These are phyloP conservation scores for Hipposideros armiger DNA, from an alignment of 2,113 vertebrate species.

Conservation along the genomic window DNA sequence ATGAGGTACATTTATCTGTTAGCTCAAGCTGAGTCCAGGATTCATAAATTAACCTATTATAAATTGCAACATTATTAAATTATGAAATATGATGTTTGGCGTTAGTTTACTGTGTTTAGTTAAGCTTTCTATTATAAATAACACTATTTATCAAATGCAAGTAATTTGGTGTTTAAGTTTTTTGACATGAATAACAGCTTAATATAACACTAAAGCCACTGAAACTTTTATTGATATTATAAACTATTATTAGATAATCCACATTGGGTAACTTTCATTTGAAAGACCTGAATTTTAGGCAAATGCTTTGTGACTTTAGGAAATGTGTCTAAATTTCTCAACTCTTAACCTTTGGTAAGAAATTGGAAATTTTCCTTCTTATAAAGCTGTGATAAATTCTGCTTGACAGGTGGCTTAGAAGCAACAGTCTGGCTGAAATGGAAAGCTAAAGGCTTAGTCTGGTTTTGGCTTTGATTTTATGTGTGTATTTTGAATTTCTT, in stretches of 20 bases:
- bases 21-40: not conserved
- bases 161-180: not conserved
- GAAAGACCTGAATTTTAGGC: not conserved
- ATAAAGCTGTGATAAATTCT: not conserved
- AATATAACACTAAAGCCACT: not conserved
- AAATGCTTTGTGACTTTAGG: not conserved
- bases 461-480: not conserved
- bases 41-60: not conserved
- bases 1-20: not conserved
- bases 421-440: not conserved
- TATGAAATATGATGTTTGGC: not conserved
- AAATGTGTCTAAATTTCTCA: not conserved
- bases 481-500: not conserved
- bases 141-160: slow-evolving; percentile 23
- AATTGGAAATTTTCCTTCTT: not conserved
- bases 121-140: slow-evolving; percentile 46
- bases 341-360: not conserved
- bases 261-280: not conserved
- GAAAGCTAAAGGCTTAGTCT: not conserved
- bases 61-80: slow-evolving; percentile 36
- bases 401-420: not conserved
- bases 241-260: not conserved
- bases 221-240: not conserved
- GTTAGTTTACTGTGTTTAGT: slow-evolving; percentile 30
- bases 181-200: not conserved